phyloP scores from a whole-genome alignment of 64 coral and sea anemone species.

The Astreopora myriophthalma region DNA sequence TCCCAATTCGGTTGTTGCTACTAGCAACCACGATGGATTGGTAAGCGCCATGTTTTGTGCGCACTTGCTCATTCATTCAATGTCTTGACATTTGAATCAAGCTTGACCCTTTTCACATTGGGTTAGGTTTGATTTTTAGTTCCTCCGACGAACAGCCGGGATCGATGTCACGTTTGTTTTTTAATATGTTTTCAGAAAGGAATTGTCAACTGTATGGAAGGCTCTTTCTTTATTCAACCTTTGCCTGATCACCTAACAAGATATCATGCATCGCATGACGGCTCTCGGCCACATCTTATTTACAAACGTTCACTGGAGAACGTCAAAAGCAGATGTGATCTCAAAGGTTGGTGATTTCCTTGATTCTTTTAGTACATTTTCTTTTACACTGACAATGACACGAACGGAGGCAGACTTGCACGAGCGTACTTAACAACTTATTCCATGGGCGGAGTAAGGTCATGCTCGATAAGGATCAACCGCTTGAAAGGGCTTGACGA shows the following conservation, averaged over 20 bases:
- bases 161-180: not conserved
- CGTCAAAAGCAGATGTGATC: not conserved
- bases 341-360: not conserved
- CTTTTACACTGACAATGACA: too few species aligned
- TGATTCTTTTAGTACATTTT: not conserved
- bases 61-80: too few species aligned
- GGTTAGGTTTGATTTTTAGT: too few species aligned
- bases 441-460: too few species aligned
- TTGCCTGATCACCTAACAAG: constrained; percentile 37
- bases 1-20: constrained; percentile 47
- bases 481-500: too few species aligned
- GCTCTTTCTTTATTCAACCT: constrained; percentile 44
- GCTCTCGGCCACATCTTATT: constrained; percentile 30
- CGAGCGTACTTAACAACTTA: too few species aligned
- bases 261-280: not conserved
- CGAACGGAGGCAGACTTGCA: too few species aligned
- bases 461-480: too few species aligned
- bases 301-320: constrained; percentile 5
- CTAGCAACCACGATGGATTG: constrained; percentile 43
- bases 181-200: constrained; percentile 23
- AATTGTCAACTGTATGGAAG: constrained; percentile 9
- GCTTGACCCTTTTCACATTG: too few species aligned
- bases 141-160: too few species aligned
- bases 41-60: too few species aligned
- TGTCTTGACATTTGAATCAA: too few species aligned